Conservation (phyloP, 2,797 vertebrate genomes). For the Sparus aurata region DNA sequence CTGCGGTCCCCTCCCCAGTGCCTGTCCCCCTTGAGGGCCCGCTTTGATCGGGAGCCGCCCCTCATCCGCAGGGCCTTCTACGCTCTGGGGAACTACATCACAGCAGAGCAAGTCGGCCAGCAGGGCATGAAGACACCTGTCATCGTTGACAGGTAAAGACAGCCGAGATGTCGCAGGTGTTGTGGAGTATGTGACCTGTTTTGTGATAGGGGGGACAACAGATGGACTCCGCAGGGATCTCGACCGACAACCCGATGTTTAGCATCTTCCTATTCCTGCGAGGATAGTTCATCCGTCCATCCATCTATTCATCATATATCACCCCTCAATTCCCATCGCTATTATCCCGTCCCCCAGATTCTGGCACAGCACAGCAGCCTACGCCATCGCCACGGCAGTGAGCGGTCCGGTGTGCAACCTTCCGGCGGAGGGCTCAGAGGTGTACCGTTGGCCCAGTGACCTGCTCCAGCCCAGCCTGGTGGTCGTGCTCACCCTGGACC, state of each 20-base stretch:
- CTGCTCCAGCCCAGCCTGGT: slow-evolving; percentile 91
- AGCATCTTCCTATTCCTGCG: slow-evolving; percentile 10
- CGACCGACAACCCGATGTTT: slow-evolving; percentile 26
- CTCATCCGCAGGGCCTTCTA: slow-evolving; percentile 95
- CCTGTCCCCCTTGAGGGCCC: slow-evolving; percentile 88
- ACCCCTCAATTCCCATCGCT: slow-evolving; percentile 29
- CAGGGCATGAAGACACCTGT: slow-evolving; percentile 86
- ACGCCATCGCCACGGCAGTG: slow-evolving; percentile 92
- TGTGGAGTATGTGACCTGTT: slow-evolving; percentile 41
- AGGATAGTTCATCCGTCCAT: slow-evolving; percentile 19
- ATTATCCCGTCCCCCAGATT: slow-evolving; percentile 83
- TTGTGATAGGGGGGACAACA: slow-evolving; percentile 6
- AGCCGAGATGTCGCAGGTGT: slow-evolving; percentile 15
- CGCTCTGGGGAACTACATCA: slow-evolving; percentile 94
- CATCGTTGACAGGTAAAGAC: slow-evolving; percentile 92
- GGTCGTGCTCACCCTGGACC: slow-evolving; percentile 89
- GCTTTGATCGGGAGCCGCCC: slow-evolving; percentile 90
- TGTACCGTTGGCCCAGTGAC: slow-evolving; percentile 93
- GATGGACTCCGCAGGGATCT: slow-evolving; percentile 13
- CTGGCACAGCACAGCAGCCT: slow-evolving; percentile 96
- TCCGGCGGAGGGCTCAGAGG: slow-evolving; percentile 84
- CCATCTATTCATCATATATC: slow-evolving; percentile 17
- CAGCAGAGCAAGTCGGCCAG: slow-evolving; percentile 89
- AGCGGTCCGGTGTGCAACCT: slow-evolving; percentile 86
- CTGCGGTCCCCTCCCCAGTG: slow-evolving; percentile 90